A percentile compares a stretch with the other conserved stretches of the same genome.
Evolutionary conservation across 2,888 invertebrate genomes (phyloP).

Genomic region (Spilosoma lubricipeda): DNA sequence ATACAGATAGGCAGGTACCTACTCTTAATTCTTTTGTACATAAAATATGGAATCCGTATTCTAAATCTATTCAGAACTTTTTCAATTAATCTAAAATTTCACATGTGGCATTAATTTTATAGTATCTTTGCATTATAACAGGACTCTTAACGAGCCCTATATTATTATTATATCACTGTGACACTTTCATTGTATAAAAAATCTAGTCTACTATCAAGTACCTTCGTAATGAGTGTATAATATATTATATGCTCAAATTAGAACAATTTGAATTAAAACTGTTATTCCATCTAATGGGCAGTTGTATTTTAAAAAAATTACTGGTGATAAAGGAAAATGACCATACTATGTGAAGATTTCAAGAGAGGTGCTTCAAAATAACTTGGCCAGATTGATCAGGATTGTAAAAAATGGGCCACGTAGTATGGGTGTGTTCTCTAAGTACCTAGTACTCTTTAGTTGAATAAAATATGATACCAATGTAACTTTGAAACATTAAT

Average conservation of each 20-base stretch:
- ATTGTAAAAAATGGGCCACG: background rate
- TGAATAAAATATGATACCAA: background rate
- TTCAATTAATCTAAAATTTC: background rate
- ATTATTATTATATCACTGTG: conserved; percentile 17
- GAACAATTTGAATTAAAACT: conserved; percentile 32
- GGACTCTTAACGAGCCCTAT: background rate
- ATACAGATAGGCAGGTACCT: conserved; percentile 13
- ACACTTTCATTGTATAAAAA: conserved; percentile 40
- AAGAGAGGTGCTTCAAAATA: background rate
- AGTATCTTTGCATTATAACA: background rate
- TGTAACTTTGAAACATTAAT: background rate
- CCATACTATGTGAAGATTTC: background rate
- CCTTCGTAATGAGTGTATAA: conserved; percentile 37
- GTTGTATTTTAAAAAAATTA: conserved; percentile 40
- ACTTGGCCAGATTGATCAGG: background rate
- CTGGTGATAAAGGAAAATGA: conserved; percentile 20
- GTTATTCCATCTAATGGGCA: conserved; percentile 49
- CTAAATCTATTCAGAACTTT: background rate
- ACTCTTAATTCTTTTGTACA: conserved; percentile 10
- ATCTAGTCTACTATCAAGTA: conserved; percentile 52
- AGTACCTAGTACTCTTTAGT: background rate
- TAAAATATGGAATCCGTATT: conserved; percentile 1
- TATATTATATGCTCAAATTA: conserved; percentile 33
- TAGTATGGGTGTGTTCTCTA: background rate
- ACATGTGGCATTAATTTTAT: background rate